These are phyloP conservation scores for Hypena proboscidalis DNA, from an alignment of 2,888 invertebrate species.

Conservation along the genomic window DNA sequence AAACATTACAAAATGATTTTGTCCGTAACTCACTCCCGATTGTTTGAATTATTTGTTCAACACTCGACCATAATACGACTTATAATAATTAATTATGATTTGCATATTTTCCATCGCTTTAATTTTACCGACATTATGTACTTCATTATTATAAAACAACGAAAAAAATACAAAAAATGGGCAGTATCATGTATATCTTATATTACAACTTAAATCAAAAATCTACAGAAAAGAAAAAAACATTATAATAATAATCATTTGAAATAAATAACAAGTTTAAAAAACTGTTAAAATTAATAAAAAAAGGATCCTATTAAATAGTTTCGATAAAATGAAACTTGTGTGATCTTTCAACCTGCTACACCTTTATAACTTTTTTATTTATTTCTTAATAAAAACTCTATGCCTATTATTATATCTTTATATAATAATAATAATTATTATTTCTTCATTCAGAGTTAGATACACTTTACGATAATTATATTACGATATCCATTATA, in stretches of 20 bases:
- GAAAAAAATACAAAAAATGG: slow-evolving; percentile 69
- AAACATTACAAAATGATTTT: slow-evolving; percentile 50
- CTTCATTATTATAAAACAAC: slow-evolving; percentile 49
- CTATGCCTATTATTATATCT: slow-evolving; percentile 83
- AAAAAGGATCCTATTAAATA: slow-evolving; percentile 68
- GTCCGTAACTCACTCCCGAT: too few species aligned
- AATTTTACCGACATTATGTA: slow-evolving; percentile 39
- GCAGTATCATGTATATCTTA: slow-evolving; percentile 81
- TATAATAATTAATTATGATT: slow-evolving; percentile 48
- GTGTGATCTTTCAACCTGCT: slow-evolving; percentile 76
- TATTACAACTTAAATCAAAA: slow-evolving; percentile 77
- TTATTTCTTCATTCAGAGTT: slow-evolving; percentile 81
- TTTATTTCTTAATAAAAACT: slow-evolving; percentile 84
- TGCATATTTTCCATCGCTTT: slow-evolving; percentile 42
- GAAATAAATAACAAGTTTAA: slow-evolving; percentile 85
- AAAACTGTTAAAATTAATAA: slow-evolving; percentile 83
- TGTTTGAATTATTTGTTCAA: too few species aligned
- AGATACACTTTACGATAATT: slow-evolving; percentile 80
- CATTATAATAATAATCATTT: slow-evolving; percentile 84
- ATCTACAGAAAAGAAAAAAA: slow-evolving; percentile 73
- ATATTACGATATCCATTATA: slow-evolving; percentile 66
- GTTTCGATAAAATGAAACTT: slow-evolving; percentile 70
- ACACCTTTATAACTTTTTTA: slow-evolving; percentile 78
- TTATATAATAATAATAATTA: slow-evolving; percentile 82
- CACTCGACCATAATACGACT: slow-evolving; percentile 59